Conservation (phyloP, 2,797 vertebrate genomes). For the Ceryle rudis region DNA sequence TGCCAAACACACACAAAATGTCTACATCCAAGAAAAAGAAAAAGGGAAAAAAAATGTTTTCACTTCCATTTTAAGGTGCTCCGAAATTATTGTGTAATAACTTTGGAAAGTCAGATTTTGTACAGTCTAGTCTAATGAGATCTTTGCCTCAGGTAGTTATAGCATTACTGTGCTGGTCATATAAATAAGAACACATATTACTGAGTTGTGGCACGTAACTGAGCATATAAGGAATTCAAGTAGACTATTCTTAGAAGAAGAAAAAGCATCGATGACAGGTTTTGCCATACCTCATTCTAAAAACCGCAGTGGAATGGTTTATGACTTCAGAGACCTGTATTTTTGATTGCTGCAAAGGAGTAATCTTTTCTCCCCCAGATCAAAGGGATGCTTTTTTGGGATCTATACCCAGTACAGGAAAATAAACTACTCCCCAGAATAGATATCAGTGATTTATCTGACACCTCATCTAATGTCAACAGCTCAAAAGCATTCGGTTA, state of each 20-base stretch:
- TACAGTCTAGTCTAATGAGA: not conserved
- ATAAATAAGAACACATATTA: not conserved
- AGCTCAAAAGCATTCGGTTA: not conserved
- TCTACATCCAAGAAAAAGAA: not conserved
- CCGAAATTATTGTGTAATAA: not conserved
- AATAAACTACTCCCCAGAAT: not conserved
- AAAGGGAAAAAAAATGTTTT: not conserved
- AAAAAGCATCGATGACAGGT: slow-evolving; percentile 4
- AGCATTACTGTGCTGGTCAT: not conserved
- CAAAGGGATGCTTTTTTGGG: slow-evolving; percentile 7
- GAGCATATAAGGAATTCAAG: not conserved
- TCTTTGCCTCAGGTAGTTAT: not conserved
- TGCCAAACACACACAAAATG: not conserved
- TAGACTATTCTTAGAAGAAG: not conserved
- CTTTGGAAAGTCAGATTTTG: not conserved
- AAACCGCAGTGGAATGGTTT: not conserved
- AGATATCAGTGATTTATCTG: not conserved
- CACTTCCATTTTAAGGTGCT: not conserved
- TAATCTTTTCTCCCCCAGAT: not conserved
- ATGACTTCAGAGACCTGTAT: not conserved
- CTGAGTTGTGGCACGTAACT: not conserved
- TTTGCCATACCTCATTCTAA: slow-evolving; percentile 18
- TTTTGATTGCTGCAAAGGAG: slow-evolving; percentile 14
- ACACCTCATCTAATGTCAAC: not conserved
- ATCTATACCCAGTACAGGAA: not conserved